These are phyloP conservation scores for Montipora efflorescens DNA, from an alignment of 64 coral and sea anemone genomes.

Conservation along the genomic window DNA sequence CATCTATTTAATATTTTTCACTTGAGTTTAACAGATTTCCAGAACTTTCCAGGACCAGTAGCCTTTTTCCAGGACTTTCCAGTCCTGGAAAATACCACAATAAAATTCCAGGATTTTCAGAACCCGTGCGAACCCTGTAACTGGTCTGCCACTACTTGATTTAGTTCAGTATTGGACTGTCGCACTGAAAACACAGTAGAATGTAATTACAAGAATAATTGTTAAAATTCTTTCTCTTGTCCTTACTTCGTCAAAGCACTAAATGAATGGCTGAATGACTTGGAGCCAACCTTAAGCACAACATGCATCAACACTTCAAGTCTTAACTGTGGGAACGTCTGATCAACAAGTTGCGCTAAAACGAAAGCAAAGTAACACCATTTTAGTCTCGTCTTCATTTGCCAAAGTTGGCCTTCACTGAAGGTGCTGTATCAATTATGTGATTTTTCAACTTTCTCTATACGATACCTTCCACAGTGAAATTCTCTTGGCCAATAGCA, in stretches of 20 bases:
- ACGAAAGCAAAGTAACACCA: not conserved
- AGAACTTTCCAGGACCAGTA: too few species aligned
- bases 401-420: not conserved
- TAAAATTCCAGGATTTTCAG: too few species aligned
- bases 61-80: too few species aligned
- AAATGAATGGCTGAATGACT: slow-evolving; percentile 96
- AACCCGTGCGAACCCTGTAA: too few species aligned
- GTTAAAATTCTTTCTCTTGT: not conserved
- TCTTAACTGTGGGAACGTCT: slow-evolving; percentile 68
- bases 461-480: slow-evolving; percentile 52
- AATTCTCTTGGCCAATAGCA: slow-evolving; percentile 68
- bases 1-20: too few species aligned
- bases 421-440: too few species aligned
- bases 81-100: too few species aligned
- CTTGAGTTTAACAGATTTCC: too few species aligned
- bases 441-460: too few species aligned
- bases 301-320: slow-evolving; percentile 89
- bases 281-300: slow-evolving; percentile 85
- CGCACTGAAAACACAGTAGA: not conserved
- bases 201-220: not conserved
- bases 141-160: not conserved
- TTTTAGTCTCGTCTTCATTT: not conserved
- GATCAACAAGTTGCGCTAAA: slow-evolving; percentile 47
- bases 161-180: not conserved
- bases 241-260: slow-evolving; percentile 89